Percentiles rank a stretch among this genome's conserved stretches.
Conservation (phyloP, 2,888 invertebrate species). For the Hyposoter didymator region DNA sequence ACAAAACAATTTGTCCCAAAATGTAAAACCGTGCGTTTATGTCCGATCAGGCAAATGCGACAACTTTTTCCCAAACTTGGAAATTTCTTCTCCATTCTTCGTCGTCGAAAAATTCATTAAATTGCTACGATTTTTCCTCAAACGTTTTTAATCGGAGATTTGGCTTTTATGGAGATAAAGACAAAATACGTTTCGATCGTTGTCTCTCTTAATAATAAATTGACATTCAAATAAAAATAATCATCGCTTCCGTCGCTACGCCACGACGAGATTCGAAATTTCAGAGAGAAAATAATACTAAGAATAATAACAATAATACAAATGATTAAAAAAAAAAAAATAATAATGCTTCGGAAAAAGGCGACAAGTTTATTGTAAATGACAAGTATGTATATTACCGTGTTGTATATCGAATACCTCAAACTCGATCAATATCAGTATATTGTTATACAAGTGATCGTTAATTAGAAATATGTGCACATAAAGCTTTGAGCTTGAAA, state of each 20-base stretch:
- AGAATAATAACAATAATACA: conserved; percentile 31
- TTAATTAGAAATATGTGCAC: conserved; percentile 68
- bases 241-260: conserved; percentile 32
- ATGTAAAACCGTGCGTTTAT: conserved; percentile 24
- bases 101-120: background rate
- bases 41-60: conserved; percentile 4
- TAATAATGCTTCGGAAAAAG: conserved; percentile 56
- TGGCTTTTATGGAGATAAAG: conserved; percentile 14
- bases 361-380: conserved; percentile 68
- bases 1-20: conserved; percentile 38
- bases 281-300: conserved; percentile 36
- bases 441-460: conserved; percentile 70
- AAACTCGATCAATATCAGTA: conserved; percentile 69
- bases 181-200: conserved; percentile 46
- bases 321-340: background rate
- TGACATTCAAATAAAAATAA: conserved; percentile 2
- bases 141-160: conserved; percentile 10
- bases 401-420: conserved; percentile 72
- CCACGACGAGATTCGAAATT: conserved; percentile 12
- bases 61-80: conserved; percentile 49
- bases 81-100: conserved; percentile 2
- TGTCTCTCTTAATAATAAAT: conserved; percentile 50
- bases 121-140: background rate
- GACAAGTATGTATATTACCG: conserved; percentile 69
- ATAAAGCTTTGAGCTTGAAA: conserved; percentile 67